A percentile compares a stretch with the other conserved stretches of the same genome.
Evolutionary conservation across 2,797 vertebrate species (phyloP).

Genomic region (Artibeus lituratus): DNA sequence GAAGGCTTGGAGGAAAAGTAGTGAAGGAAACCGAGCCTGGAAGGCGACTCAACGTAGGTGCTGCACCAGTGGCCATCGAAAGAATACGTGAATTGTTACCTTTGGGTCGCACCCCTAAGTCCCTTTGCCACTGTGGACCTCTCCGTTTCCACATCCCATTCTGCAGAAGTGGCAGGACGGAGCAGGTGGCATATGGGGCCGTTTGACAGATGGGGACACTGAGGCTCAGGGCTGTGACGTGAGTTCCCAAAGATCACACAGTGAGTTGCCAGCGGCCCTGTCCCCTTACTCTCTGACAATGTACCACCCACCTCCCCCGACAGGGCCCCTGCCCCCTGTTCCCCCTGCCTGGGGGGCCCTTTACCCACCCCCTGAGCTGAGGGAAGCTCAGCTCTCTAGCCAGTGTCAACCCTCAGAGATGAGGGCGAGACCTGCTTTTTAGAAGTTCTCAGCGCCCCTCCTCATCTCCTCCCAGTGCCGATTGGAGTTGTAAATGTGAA

Average conservation of each 20-base stretch:
- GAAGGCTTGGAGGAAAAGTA: neutral
- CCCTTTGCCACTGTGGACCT: neutral
- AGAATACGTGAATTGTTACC: neutral
- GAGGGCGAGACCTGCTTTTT: neutral
- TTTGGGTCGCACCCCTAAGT: neutral
- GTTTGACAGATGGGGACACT: neutral
- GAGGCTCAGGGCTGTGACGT: neutral
- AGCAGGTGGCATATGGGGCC: neutral
- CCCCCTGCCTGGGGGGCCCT: neutral
- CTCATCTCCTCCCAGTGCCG: neutral
- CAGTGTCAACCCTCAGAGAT: neutral
- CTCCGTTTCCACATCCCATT: neutral
- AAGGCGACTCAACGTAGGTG: accelerated
- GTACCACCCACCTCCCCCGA: neutral
- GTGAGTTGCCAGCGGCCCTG: neutral
- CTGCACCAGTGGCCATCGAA: neutral
- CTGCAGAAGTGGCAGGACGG: neutral
- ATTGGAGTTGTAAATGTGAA: neutral
- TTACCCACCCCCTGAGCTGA: neutral
- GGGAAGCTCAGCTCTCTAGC: neutral
- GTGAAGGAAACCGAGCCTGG: neutral
- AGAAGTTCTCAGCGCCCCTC: neutral
- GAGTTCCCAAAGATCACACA: neutral
- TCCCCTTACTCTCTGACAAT: neutral
- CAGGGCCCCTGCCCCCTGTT: neutral